Evolutionary conservation across 64 coral and sea anemone genomes (phyloP).

Genomic region (Montipora efflorescens): DNA sequence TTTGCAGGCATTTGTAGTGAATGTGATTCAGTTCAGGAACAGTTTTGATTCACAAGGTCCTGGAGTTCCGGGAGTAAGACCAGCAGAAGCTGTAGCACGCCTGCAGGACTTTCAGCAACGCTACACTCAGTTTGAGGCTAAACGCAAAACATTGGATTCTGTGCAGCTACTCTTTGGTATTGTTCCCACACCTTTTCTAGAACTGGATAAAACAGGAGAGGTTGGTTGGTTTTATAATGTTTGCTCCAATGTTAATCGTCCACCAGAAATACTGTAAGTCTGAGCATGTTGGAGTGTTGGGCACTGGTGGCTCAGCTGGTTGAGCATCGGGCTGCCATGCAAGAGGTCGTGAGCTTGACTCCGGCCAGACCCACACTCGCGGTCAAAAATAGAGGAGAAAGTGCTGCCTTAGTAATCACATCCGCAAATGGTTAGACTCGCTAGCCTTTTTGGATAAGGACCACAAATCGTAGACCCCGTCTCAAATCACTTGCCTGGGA

Average conservation of each 20-base stretch:
- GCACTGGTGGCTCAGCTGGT: no score
- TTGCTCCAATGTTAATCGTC: not conserved
- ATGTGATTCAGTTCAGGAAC: conserved; percentile 99
- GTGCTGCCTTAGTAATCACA: no score
- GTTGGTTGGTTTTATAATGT: conserved; percentile 29
- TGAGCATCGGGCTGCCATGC: no score
- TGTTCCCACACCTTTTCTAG: conserved; percentile 80
- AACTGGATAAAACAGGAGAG: conserved; percentile 99
- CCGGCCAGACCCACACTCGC: no score
- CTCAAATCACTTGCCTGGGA: no score
- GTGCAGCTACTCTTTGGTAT: conserved; percentile 95
- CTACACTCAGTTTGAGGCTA: conserved; percentile 89
- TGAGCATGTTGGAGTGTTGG: no score
- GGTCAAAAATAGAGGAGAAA: no score
- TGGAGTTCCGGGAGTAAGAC: conserved; percentile 88
- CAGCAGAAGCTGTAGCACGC: conserved; percentile 90
- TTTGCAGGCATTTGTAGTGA: conserved; percentile 96
- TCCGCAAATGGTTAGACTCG: no score
- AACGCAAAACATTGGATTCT: conserved; percentile 91
- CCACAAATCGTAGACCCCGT: no score
- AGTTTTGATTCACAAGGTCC: conserved; percentile 99
- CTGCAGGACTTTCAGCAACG: conserved; percentile 93
- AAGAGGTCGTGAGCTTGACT: no score
- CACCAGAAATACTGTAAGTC: no score
- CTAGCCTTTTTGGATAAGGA: no score